Percentiles rank a stretch among this genome's conserved stretches.
These are phyloP conservation scores for Leptopilina boulardi DNA, from an alignment of 1,140 invertebrate species.

Conservation along the genomic window DNA sequence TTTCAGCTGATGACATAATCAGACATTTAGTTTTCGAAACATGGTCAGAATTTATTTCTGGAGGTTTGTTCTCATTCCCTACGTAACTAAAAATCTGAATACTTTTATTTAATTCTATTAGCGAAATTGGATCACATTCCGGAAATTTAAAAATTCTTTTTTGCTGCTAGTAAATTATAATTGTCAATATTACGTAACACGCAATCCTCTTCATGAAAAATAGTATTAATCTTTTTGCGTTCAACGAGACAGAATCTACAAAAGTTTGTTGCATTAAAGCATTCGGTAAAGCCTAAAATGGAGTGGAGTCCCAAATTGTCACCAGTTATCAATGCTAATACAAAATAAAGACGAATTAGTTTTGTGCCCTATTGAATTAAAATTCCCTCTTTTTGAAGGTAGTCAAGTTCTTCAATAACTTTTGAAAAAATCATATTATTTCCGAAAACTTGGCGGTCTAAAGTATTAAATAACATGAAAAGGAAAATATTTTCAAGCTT, in stretches of 20 bases:
- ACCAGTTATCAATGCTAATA: conserved; percentile 38
- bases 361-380: conserved; percentile 19
- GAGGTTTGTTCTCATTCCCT: too few species aligned
- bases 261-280: conserved; percentile 38
- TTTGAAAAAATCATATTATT: conserved; percentile 26
- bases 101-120: too few species aligned
- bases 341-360: conserved; percentile 37
- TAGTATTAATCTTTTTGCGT: conserved; percentile 19
- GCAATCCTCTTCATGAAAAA: background rate
- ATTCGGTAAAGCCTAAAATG: conserved; percentile 38
- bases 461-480: conserved; percentile 20
- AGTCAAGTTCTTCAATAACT: conserved; percentile 37
- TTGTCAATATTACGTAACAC: conserved; percentile 34
- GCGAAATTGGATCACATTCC: conserved; percentile 47
- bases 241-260: conserved; percentile 32
- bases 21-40: conserved; percentile 31
- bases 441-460: conserved; percentile 15
- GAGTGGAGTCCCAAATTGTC: conserved; percentile 43
- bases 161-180: background rate
- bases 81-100: too few species aligned
- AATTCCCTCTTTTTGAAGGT: conserved; percentile 37
- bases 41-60: too few species aligned
- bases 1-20: conserved; percentile 34
- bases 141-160: background rate
- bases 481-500: conserved; percentile 42